Evolutionary conservation across 2,113 vertebrate species (phyloP).

Genomic region (Procavia capensis): DNA sequence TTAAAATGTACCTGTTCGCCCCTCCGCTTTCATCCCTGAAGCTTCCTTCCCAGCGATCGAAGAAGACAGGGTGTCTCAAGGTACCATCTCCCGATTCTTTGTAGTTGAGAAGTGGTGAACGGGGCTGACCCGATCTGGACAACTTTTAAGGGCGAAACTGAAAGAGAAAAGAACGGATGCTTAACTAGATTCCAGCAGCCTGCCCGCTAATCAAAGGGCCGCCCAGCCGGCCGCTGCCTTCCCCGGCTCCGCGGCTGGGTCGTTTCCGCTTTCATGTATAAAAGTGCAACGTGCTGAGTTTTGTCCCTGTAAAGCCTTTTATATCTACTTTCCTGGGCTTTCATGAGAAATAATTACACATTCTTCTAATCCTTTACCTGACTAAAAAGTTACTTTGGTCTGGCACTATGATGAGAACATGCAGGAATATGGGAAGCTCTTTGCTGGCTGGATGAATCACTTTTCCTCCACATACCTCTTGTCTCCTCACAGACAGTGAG

Average conservation of each 20-base stretch:
- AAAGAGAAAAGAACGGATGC: conserved; percentile 51
- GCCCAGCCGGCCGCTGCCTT: not conserved
- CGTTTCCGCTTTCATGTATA: conserved; percentile 63
- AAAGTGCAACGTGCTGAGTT: conserved; percentile 73
- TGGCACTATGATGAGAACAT: conserved; percentile 54
- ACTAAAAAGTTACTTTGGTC: conserved; percentile 42
- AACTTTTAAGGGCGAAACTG: conserved; percentile 53
- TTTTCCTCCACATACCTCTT: not conserved
- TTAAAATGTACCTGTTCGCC: conserved; percentile 32
- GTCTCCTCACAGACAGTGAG: not conserved
- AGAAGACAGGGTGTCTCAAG: conserved; percentile 33
- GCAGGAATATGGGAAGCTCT: not conserved
- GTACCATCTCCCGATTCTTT: conserved; percentile 47
- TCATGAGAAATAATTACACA: conserved; percentile 78
- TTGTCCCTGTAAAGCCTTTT: conserved; percentile 67
- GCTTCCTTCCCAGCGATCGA: conserved; percentile 56
- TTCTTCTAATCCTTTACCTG: conserved; percentile 66
- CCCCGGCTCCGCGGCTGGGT: not conserved
- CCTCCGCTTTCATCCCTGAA: conserved; percentile 42
- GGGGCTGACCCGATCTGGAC: not conserved
- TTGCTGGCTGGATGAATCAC: not conserved
- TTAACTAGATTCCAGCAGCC: conserved; percentile 45
- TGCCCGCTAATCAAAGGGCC: conserved; percentile 72
- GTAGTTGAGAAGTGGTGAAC: conserved; percentile 50
- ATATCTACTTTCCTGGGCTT: conserved; percentile 68